A percentile compares a stretch with the other conserved stretches of the same genome.
Evolutionary conservation across 2,888 invertebrate genomes (phyloP).

Genomic region (Vannuccia rotundouncinata): DNA sequence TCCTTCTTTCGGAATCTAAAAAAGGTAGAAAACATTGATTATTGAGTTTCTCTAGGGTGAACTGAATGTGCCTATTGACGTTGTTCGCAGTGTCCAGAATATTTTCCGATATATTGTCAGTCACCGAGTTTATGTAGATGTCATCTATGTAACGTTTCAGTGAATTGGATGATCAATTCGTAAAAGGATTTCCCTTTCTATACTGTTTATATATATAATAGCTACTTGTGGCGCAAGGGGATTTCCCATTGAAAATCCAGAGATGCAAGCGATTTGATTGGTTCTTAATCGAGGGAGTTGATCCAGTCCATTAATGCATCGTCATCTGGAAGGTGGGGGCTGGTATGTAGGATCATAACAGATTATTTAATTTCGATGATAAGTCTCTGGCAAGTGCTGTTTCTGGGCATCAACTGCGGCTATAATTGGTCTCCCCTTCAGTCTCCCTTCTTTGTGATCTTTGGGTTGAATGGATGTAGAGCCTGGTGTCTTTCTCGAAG

Average conservation of each 20-base stretch:
- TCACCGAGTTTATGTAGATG: neutral
- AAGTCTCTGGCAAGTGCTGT: neutral
- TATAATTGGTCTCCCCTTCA: neutral
- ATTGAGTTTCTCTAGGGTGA: neutral
- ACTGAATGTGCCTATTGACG: neutral
- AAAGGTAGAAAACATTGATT: constrained; percentile 19
- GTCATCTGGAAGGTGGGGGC: neutral
- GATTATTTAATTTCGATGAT: neutral
- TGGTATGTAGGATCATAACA: neutral
- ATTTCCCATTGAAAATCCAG: constrained; percentile 10
- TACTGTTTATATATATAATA: constrained; percentile 7
- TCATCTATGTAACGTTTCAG: neutral
- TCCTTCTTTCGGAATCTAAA: neutral
- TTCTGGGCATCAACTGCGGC: neutral
- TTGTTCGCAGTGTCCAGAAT: neutral
- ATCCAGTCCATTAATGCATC: neutral
- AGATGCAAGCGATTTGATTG: neutral
- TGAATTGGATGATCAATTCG: neutral
- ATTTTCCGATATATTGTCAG: neutral
- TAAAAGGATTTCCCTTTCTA: neutral
- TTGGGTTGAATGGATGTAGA: neutral
- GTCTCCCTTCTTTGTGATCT: neutral
- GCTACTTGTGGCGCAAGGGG: constrained; percentile 1
- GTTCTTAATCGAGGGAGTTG: neutral
- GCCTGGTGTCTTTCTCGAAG: neutral